Base-by-base conservation (phyloP, 2,797 vertebrate species). In the Hylomyscus alleni region DNA sequence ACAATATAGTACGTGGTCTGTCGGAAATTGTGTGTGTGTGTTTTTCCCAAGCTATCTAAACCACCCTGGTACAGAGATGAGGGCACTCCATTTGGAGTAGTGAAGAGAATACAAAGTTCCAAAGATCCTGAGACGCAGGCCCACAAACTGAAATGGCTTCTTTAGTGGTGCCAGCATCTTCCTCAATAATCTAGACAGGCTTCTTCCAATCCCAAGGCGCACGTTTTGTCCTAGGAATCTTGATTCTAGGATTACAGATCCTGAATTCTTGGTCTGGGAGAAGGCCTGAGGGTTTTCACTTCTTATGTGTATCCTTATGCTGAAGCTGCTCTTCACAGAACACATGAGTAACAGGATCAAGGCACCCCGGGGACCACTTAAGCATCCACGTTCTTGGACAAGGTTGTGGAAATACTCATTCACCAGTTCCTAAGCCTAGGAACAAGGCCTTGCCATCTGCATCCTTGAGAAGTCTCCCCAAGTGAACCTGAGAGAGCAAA, bases 51-150 rank as follows among this genome's bases (percentile, higher is more conserved):
- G 34, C 47, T 83, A 58, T 93, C 69, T 19, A 26, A n/a, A 17
- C 31, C 26, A 26, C 13, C n/a, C 50, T 29, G n/a, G 31, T 44
- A 58, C 69, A 87, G 56, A 83, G 1, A 9, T 31, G 37, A 92
- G 62, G 31, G 75, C 67, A 14, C 6, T 62, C 54, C 52, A 13
- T 92, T 76, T 76, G 29, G 6, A 20, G 1, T 77, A 73, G 86
- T 72, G n/a, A 89, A 77, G 60, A 94, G 3, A 85, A 69, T 22
- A 22, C 52, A 54, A 87, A 93, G 60, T 31, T 72, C 60, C 65
- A 19, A 89, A 80, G 75, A 24, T n/a, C 44, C 81, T 81, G 26
- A 92, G 82, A 78, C 37, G 50, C 12, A 86, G 54, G 52, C 50
- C 88, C 47, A 58, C 26, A 82, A 50, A 34, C 37, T 62, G 37